A percentile compares a stretch with the other conserved stretches of the same genome.
Evolutionary conservation across 2,113 vertebrate species (phyloP).

Genomic region (Megatriorchis doriae): DNA sequence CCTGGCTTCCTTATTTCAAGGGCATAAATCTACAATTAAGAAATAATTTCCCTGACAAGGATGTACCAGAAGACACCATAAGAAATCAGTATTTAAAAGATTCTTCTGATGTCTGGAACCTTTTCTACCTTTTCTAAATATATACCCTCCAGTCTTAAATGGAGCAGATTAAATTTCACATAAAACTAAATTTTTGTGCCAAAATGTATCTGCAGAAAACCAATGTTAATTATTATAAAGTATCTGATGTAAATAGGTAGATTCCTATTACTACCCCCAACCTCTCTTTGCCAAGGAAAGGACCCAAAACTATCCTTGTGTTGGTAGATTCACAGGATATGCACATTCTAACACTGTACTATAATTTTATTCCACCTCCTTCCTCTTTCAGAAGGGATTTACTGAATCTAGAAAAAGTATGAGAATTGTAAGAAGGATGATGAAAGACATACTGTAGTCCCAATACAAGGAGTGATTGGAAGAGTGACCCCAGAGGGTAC

Average conservation of each 20-base stretch:
- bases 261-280: not conserved
- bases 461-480: not conserved
- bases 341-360: not conserved
- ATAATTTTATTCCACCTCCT: not conserved
- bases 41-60: not conserved
- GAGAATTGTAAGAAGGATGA: not conserved
- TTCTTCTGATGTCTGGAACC: not conserved
- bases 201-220: not conserved
- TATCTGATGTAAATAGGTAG: not conserved
- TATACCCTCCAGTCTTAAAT: not conserved
- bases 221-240: not conserved
- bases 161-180: not conserved
- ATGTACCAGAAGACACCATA: not conserved
- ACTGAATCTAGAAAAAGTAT: not conserved
- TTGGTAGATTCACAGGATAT: not conserved
- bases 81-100: not conserved
- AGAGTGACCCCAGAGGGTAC: not conserved
- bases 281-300: not conserved
- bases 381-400: not conserved
- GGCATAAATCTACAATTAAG: not conserved
- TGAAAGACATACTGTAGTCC: not conserved
- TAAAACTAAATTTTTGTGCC: not conserved
- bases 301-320: not conserved
- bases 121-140: not conserved
- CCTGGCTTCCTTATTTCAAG: not conserved